phyloP scores from a whole-genome alignment of 1,140 invertebrate genomes.

The Drosophila ohnishii region DNA sequence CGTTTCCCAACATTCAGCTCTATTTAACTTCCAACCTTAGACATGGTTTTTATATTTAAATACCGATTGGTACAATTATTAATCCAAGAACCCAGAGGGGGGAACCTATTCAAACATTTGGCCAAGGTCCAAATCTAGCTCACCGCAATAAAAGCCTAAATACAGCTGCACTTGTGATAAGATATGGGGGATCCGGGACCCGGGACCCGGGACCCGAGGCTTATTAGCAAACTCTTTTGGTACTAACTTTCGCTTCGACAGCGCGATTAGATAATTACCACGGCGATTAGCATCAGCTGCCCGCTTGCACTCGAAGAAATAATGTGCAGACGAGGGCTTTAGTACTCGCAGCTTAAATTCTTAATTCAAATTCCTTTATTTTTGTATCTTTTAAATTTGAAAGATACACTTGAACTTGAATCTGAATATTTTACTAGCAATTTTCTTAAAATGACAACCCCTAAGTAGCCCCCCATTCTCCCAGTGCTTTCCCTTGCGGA shows the following conservation, averaged over 20 bases:
- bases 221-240: neutral
- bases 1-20: no score
- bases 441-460: neutral
- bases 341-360: neutral
- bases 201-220: no score
- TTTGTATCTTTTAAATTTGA: no score
- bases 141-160: conserved; percentile 26
- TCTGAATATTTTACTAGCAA: neutral
- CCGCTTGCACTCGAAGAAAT: neutral
- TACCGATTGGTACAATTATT: neutral
- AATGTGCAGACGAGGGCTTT: neutral
- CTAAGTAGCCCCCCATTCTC: neutral
- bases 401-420: no score
- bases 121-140: conserved; percentile 25
- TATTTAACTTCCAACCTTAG: no score
- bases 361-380: neutral
- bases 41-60: neutral
- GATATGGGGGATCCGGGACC: conserved; percentile 10
- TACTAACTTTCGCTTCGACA: conserved; percentile 1
- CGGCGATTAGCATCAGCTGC: conserved; percentile 28
- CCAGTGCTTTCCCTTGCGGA: conserved; percentile 9
- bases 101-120: neutral
- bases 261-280: conserved; percentile 39
- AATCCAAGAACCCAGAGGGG: neutral
- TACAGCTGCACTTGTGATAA: conserved; percentile 16